These are phyloP conservation scores for Murina feae DNA, from an alignment of 2,113 vertebrate species.

Conservation along the genomic window DNA sequence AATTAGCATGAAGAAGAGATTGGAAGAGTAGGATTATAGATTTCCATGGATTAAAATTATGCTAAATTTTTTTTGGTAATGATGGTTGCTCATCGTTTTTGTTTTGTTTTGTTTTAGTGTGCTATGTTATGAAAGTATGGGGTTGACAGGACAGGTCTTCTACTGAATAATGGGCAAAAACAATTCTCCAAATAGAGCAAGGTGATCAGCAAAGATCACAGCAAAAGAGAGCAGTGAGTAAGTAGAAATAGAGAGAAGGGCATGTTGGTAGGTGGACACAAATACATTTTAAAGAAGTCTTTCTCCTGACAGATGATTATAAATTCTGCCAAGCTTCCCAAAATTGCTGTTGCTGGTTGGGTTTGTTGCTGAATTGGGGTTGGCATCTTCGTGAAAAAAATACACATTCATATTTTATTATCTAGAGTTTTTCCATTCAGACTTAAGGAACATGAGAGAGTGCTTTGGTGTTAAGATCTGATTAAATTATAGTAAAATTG, in stretches of 20 bases:
- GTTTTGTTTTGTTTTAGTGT: neutral
- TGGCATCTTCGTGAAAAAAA: neutral
- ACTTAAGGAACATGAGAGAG: neutral
- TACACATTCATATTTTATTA: neutral
- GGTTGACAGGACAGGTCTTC: neutral
- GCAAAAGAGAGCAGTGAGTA: accelerated
- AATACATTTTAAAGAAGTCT: accelerated
- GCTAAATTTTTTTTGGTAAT: neutral
- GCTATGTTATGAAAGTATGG: neutral
- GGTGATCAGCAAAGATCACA: no score
- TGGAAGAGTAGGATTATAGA: neutral
- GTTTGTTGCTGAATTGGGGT: neutral
- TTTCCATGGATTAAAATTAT: neutral
- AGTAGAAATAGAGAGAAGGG: neutral
- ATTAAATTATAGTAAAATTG: neutral
- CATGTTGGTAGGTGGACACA: accelerated
- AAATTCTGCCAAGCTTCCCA: neutral
- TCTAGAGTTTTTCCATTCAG: neutral
- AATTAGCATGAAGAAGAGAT: neutral
- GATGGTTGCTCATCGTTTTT: neutral
- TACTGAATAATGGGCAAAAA: neutral
- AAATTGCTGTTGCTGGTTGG: neutral
- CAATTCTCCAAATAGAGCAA: neutral
- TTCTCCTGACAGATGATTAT: neutral
- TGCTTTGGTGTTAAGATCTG: neutral